Evolutionary conservation across 2,888 invertebrate species (phyloP).

Genomic region (Pammene fasciana): DNA sequence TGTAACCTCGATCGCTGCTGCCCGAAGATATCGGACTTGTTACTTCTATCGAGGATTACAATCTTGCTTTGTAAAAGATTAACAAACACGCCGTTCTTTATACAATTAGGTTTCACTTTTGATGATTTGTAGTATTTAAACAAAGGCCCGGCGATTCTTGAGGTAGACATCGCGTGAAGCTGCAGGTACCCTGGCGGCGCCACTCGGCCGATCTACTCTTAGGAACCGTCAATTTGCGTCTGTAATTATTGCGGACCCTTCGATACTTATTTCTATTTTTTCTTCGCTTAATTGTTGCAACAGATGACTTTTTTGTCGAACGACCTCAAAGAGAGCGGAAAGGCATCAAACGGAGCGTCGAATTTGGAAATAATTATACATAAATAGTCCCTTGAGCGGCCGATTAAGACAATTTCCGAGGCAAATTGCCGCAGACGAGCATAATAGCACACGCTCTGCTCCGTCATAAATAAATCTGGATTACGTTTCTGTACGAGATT

Average conservation of each 20-base stretch:
- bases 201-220: conserved; percentile 70
- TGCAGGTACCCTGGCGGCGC: conserved; percentile 78
- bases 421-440: conserved; percentile 83
- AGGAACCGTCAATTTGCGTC: conserved; percentile 82
- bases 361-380: conserved; percentile 84
- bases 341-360: conserved; percentile 83
- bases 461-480: conserved; percentile 83
- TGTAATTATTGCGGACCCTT: conserved; percentile 84
- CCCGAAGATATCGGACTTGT: conserved; percentile 55
- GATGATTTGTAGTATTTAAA: conserved; percentile 26
- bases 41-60: conserved; percentile 38
- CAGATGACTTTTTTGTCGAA: conserved; percentile 84
- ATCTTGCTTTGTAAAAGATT: conserved; percentile 23
- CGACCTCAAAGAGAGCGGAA: conserved; percentile 83
- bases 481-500: conserved; percentile 82
- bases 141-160: conserved; percentile 20
- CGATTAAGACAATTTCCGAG: conserved; percentile 84
- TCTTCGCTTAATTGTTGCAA: conserved; percentile 81
- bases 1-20: conserved; percentile 55
- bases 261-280: conserved; percentile 84
- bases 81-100: conserved; percentile 14
- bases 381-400: conserved; percentile 84
- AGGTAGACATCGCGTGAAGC: conserved; percentile 66
- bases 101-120: conserved; percentile 4
- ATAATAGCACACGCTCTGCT: conserved; percentile 82